phyloP scores from a whole-genome alignment of 1,140 invertebrate genomes.

The Drosophila punjabiensis region DNA sequence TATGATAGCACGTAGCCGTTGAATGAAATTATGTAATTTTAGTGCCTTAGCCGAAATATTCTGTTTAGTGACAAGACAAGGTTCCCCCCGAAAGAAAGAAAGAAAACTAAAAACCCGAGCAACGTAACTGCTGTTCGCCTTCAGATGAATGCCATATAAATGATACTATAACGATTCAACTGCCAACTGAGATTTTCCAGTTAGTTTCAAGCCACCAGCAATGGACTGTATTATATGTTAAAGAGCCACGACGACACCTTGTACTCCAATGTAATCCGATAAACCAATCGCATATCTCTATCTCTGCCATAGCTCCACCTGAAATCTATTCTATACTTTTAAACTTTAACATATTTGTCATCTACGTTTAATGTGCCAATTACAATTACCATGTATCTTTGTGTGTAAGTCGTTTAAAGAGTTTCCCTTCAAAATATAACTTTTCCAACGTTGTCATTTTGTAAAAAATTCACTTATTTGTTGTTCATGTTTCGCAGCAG shows the following conservation, averaged over 20 bases:
- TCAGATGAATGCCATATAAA: conserved; percentile 55
- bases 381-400: conserved; percentile 65
- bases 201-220: conserved; percentile 71
- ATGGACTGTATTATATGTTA: conserved; percentile 75
- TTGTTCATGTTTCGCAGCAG: conserved; percentile 71
- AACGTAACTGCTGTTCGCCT: conserved; percentile 52
- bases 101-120: conserved; percentile 40
- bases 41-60: conserved; percentile 80
- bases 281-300: conserved; percentile 55
- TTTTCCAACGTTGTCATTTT: conserved; percentile 82
- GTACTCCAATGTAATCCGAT: conserved; percentile 32
- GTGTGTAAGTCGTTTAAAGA: conserved; percentile 72
- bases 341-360: conserved; percentile 73
- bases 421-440: conserved; percentile 67
- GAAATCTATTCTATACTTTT: conserved; percentile 55
- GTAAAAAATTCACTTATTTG: conserved; percentile 47
- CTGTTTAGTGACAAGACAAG: conserved; percentile 65
- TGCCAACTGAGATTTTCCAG: conserved; percentile 71
- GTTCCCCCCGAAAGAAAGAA: conserved; percentile 8
- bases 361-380: conserved; percentile 79
- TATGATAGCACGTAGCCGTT: conserved; percentile 67
- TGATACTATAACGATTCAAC: conserved; percentile 51
- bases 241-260: conserved; percentile 22
- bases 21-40: conserved; percentile 82
- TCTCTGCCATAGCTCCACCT: conserved; percentile 42